Evolutionary conservation across 2,888 invertebrate genomes (phyloP), one percentile per base, ranked within the genome.

Genomic region (Trichogramma dendrolimi): DNA sequence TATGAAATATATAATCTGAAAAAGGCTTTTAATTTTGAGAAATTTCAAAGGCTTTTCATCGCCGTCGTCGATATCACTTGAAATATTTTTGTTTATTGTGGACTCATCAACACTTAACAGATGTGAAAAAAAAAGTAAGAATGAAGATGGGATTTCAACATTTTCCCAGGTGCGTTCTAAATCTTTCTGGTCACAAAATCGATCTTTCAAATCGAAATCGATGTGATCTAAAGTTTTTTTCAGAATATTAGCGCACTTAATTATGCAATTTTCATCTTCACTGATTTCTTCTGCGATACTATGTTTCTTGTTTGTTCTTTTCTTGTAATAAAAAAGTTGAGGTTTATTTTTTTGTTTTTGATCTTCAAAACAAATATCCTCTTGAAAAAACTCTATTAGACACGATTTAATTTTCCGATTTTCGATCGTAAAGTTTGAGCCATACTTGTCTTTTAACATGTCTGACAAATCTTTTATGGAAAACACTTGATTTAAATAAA

Each of bases 1-100:
- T 44, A 64, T 62, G 41, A 46, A 64, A 58, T 60, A 58, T 38
- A 65, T 60, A 6, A 63, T 62, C 53, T 64, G 59, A 40, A 54
- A 64, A 10, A 61, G 40, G 7, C 27, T 48, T 59, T 61, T 63
- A 0, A 61, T 58, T 64, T 52, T 54, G 6, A 63, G 38, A 14
- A 55, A 11, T 48, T 55, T 60, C 6, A 48, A 11, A 39, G 41
- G 11, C 38, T 51, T 46, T 55, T 44, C 38, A n/a, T 47, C 48
- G 14, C 48, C 41, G 48, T 47, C 53, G 49, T 54, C 54, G 2
- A 8, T 40, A 38, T 54, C n/a, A 14, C 42, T 42, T 41, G 5
- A 6, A 43, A 5, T 7, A 10, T 54, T 11, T 5, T 6, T 6
- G 10, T 27, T 49, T 27, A 44, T 38, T 27, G 8, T 39, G n/a